A percentile compares a stretch with the other conserved stretches of the same genome.
phyloP scores from a whole-genome alignment of 2,113 vertebrate species.

The Ceratotherium simum region DNA sequence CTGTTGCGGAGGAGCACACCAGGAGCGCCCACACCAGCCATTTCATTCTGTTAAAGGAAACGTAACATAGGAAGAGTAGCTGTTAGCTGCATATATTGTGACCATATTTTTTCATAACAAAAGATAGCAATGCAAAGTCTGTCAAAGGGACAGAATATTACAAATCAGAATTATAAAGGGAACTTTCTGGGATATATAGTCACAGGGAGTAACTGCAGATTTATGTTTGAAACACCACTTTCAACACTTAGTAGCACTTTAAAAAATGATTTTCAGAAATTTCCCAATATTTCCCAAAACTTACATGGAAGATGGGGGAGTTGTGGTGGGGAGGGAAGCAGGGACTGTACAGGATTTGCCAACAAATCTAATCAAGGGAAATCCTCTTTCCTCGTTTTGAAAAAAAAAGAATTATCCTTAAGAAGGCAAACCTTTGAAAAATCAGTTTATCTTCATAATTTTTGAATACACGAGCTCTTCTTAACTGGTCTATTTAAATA shows the following conservation, averaged over 20 bases:
- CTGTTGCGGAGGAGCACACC: background rate
- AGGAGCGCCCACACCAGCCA: slow-evolving; percentile 28
- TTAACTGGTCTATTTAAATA: slow-evolving; percentile 28
- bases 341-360: slow-evolving; percentile 18
- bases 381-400: background rate
- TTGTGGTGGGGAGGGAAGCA: background rate
- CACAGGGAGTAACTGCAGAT: background rate
- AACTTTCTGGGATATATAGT: background rate
- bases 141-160: background rate
- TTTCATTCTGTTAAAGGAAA: slow-evolving; percentile 52
- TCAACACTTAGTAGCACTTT: background rate
- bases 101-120: background rate
- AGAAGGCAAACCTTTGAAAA: slow-evolving; percentile 41
- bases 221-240: background rate
- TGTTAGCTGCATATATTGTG: background rate
- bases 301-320: background rate
- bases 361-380: slow-evolving; percentile 21
- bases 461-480: background rate
- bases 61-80: background rate
- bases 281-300: background rate
- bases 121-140: background rate
- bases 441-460: slow-evolving; percentile 33
- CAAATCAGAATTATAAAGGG: background rate
- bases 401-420: background rate
- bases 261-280: slow-evolving; percentile 7